phyloP scores from a whole-genome alignment of 1,140 invertebrate genomes.

The Oncopeltus fasciatus region DNA sequence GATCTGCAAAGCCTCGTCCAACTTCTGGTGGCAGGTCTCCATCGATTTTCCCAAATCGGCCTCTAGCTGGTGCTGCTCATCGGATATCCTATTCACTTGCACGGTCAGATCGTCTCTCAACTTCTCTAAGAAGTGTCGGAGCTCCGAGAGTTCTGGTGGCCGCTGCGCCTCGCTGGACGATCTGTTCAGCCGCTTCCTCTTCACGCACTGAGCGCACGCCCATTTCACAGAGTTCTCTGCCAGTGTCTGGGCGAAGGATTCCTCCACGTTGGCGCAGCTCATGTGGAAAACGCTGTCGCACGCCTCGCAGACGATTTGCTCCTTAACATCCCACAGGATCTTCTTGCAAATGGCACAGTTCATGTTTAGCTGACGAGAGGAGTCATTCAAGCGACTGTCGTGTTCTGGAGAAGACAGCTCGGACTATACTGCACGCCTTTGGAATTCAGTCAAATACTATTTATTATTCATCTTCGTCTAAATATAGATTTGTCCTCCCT shows the following conservation, averaged over 20 bases:
- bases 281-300: neutral
- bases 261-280: neutral
- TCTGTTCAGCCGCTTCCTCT: neutral
- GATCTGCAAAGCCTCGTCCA: neutral
- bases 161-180: neutral
- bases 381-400: too few relatives aligned
- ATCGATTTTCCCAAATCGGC: neutral
- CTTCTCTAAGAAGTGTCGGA: neutral
- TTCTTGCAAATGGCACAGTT: neutral
- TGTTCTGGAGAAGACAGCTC: too few relatives aligned
- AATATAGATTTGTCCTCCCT: too few relatives aligned
- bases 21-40: neutral
- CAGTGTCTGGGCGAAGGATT: neutral
- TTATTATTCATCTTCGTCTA: too few relatives aligned
- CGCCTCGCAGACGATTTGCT: neutral
- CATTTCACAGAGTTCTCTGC: neutral
- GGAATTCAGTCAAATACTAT: too few relatives aligned
- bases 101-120: neutral
- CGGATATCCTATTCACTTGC: neutral
- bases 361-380: too few relatives aligned
- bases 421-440: too few relatives aligned
- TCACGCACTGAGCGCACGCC: neutral
- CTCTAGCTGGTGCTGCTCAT: neutral
- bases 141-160: neutral
- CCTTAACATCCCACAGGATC: neutral